These are phyloP conservation scores for Saxidomus purpurata DNA, from an alignment of 1,140 invertebrate genomes.

Conservation along the genomic window DNA sequence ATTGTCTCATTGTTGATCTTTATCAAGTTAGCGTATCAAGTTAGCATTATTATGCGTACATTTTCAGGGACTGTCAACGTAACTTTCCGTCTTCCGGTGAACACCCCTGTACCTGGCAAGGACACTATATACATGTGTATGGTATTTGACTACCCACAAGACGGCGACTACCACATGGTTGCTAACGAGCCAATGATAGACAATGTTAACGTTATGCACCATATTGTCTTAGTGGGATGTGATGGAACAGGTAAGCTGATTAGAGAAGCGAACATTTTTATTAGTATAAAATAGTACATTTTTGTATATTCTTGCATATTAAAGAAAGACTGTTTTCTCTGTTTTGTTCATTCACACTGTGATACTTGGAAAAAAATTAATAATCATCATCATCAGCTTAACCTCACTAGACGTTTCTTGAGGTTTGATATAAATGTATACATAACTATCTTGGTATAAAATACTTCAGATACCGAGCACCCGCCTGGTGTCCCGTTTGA, in stretches of 20 bases:
- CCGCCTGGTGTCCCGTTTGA: neutral
- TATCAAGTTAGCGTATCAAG: too few species aligned
- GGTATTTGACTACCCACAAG: constrained; percentile 71
- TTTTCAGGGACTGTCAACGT: constrained; percentile 70
- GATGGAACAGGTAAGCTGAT: constrained; percentile 56
- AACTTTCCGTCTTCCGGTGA: constrained; percentile 68
- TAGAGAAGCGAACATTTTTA: too few species aligned
- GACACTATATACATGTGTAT: constrained; percentile 78
- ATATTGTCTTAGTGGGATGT: constrained; percentile 77
- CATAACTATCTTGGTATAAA: too few species aligned
- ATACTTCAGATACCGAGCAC: neutral
- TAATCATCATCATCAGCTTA: too few species aligned
- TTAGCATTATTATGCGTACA: neutral
- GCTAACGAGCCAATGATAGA: constrained; percentile 71
- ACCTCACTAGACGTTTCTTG: too few species aligned
- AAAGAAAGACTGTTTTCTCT: too few species aligned
- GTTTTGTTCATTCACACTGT: too few species aligned
- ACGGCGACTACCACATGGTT: constrained; percentile 75
- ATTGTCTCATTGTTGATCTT: too few species aligned
- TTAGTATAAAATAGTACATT: too few species aligned
- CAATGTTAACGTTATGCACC: constrained; percentile 77
- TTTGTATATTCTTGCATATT: too few species aligned
- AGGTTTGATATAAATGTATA: too few species aligned
- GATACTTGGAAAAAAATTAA: too few species aligned
- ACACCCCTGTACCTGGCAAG: constrained; percentile 63